These are phyloP conservation scores for Frieseomelitta varia DNA, from an alignment of 1,140 invertebrate species.

Conservation along the genomic window DNA sequence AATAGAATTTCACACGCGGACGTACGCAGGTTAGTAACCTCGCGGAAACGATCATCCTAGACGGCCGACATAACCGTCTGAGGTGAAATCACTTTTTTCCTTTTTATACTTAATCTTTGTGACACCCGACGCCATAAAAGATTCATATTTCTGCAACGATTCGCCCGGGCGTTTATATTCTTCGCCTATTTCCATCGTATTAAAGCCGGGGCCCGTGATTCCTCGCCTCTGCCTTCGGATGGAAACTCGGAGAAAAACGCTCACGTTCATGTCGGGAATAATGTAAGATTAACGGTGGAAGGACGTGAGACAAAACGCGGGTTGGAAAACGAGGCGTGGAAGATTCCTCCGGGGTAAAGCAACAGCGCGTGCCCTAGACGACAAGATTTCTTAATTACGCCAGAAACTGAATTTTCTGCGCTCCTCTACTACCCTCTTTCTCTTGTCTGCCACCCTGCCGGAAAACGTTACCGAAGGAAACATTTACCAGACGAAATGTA, in stretches of 20 bases:
- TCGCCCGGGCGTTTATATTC: background rate
- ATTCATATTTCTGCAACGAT: slow-evolving; percentile 12
- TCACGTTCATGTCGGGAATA: slow-evolving; percentile 11
- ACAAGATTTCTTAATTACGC: slow-evolving; percentile 44
- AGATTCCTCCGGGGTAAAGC: slow-evolving; percentile 25
- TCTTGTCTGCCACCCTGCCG: background rate
- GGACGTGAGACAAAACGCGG: slow-evolving; percentile 25
- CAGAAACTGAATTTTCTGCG: slow-evolving; percentile 23
- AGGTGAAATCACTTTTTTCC: background rate
- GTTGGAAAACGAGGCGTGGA: background rate
- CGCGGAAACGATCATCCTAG: background rate
- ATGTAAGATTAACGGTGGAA: slow-evolving; percentile 35
- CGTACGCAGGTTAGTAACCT: background rate
- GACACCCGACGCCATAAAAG: background rate
- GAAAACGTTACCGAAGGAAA: background rate
- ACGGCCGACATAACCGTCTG: background rate
- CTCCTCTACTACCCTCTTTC: background rate
- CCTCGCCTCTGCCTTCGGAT: background rate
- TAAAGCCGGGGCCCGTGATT: background rate
- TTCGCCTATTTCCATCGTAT: slow-evolving; percentile 1
- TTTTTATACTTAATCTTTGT: background rate
- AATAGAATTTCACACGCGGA: background rate
- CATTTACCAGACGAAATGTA: background rate
- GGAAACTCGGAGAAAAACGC: background rate
- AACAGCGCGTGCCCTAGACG: slow-evolving; percentile 5